phyloP scores from a whole-genome alignment of 2,113 vertebrate species.

The Sinocyclocheilus maitianheensis region DNA sequence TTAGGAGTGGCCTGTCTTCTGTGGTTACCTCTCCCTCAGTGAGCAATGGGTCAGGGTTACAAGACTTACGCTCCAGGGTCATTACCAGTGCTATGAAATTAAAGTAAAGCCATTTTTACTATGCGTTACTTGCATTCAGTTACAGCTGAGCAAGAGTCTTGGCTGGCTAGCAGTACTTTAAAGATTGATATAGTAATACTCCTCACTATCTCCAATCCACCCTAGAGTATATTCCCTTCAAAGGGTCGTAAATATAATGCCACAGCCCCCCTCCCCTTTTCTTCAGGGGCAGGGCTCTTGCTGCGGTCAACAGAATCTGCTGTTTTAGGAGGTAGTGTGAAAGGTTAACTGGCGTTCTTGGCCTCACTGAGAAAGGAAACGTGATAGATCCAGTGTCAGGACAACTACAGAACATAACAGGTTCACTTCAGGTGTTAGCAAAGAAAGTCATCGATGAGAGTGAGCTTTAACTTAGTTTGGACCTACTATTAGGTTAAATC shows the following conservation, averaged over 20 bases:
- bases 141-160: constrained; percentile 38
- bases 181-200: constrained; percentile 1
- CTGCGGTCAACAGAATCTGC: constrained; percentile 44
- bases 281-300: constrained; percentile 17
- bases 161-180: constrained; percentile 7
- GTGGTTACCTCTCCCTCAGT: constrained; percentile 42
- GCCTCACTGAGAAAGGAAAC: constrained; percentile 22
- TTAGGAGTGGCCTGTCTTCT: constrained; percentile 49
- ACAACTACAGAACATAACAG: constrained; percentile 28
- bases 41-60: constrained; percentile 22
- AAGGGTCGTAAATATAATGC: constrained; percentile 23
- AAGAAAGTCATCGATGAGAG: background rate
- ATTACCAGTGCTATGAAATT: constrained; percentile 35
- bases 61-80: constrained; percentile 12
- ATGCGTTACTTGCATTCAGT: constrained; percentile 14
- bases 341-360: constrained; percentile 58
- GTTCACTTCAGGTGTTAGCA: constrained; percentile 23
- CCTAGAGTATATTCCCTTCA: background rate
- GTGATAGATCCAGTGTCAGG: constrained; percentile 46
- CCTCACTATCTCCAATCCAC: background rate
- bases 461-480: background rate
- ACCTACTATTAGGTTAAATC: background rate
- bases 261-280: background rate
- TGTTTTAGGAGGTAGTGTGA: constrained; percentile 39
- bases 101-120: constrained; percentile 45